phyloP scores from a whole-genome alignment of 2,113 vertebrate genomes.

The Osmerus mordax region DNA sequence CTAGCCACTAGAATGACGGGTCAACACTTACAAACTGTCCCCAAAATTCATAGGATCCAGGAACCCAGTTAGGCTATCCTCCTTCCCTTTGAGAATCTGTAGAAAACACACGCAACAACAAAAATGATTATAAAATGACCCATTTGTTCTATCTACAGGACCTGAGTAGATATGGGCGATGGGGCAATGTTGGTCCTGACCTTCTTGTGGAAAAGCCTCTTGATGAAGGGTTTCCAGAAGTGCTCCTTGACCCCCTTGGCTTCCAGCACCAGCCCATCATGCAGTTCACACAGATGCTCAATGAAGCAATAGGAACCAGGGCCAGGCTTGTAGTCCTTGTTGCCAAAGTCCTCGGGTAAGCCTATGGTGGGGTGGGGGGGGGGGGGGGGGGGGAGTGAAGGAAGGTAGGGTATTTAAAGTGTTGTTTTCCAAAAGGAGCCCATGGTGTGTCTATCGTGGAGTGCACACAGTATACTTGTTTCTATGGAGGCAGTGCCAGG shows the following conservation, averaged over 20 bases:
- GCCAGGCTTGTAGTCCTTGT: conserved; percentile 80
- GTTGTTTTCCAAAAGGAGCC: neutral
- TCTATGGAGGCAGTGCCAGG: no score
- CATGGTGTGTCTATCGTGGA: no score
- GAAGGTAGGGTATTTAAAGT: neutral
- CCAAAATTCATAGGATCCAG: conserved; percentile 89
- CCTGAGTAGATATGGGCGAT: neutral
- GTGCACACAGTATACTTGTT: no score
- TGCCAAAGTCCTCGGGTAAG: conserved; percentile 82
- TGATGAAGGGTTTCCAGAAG: conserved; percentile 95
- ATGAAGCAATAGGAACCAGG: conserved; percentile 84
- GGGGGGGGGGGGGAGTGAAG: neutral
- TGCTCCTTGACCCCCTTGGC: conserved; percentile 96
- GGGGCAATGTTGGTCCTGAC: conserved; percentile 53
- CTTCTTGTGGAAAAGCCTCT: conserved; percentile 91
- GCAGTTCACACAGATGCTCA: conserved; percentile 85
- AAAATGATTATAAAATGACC: neutral
- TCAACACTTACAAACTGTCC: conserved; percentile 85
- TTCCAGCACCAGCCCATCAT: conserved; percentile 89
- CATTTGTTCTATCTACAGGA: neutral
- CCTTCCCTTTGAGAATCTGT: conserved; percentile 89
- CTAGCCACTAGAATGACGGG: neutral
- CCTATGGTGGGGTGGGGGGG: conserved; percentile 62
- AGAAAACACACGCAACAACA: conserved; percentile 29
- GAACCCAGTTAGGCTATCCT: conserved; percentile 87